Evolutionary conservation across 1,140 invertebrate species (phyloP).

Genomic region (Stegodyphus mimosarum): DNA sequence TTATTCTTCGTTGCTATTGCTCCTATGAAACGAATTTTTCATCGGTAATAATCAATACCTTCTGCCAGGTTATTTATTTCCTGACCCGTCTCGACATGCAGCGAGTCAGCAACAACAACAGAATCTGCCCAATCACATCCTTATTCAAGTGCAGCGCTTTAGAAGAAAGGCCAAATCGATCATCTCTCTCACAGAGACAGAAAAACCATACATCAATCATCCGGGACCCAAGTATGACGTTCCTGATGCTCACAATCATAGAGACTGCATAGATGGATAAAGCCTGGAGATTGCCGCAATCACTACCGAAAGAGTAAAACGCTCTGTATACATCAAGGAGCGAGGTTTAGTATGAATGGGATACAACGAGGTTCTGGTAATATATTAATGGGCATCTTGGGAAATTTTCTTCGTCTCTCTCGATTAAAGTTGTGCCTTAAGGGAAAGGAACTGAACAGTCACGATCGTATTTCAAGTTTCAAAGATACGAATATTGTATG

Average conservation of each 20-base stretch:
- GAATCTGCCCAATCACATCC: slow-evolving; percentile 3
- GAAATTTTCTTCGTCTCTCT: not conserved
- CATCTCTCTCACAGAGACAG: slow-evolving; percentile 21
- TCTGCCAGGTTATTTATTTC: slow-evolving; percentile 22
- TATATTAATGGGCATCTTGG: slow-evolving; percentile 21
- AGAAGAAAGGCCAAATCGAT: slow-evolving; percentile 17
- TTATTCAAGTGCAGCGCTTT: slow-evolving; percentile 18
- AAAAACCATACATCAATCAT: slow-evolving; percentile 44
- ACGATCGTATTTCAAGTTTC: no score
- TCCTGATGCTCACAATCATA: slow-evolving; percentile 37
- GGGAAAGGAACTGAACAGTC: no score
- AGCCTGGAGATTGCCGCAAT: slow-evolving; percentile 19
- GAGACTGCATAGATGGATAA: slow-evolving; percentile 28
- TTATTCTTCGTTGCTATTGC: no score
- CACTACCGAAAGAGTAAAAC: not conserved
- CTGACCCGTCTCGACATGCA: slow-evolving; percentile 14
- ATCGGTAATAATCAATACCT: not conserved
- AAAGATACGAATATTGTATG: no score
- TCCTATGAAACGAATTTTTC: no score
- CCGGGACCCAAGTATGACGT: slow-evolving; percentile 24
- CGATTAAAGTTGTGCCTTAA: no score
- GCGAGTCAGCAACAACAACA: slow-evolving; percentile 26
- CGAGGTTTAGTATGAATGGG: not conserved
- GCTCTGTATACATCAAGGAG: not conserved
- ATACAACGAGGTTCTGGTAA: not conserved